Evolutionary conservation across 2,888 invertebrate species (phyloP), one percentile per base, ranked within the genome.

Genomic region (Lepidonotus clava): DNA sequence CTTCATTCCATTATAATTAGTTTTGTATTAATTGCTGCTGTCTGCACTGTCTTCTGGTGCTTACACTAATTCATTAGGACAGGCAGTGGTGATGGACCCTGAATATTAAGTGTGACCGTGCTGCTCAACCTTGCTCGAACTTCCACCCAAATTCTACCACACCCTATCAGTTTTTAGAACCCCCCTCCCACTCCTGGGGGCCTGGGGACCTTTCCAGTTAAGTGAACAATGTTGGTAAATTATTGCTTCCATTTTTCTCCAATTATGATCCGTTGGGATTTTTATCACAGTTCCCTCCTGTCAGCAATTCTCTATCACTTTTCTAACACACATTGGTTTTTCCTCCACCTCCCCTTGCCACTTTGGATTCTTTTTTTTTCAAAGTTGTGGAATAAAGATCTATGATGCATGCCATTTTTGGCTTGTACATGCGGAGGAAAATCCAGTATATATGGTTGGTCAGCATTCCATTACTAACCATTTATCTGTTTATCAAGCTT

Each of bases 151-250:
- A 61, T 28, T 61, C n/a, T 38, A 34, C 71, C 36, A 11, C 36
- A 2, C 38, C 71, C 38, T 36, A 14, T n/a, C n/a, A n/a, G n/a
- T 71, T 71, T 32, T 66, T 32, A 66, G n/a, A 61, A 11, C 24
- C 61, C 11, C n/a, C n/a, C n/a, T n/a, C n/a, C 71, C 36, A 34
- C 18, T 38, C 71, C 38, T 38, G 36, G 36, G 34, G 71, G 71
- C 14, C 21, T 14, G 36, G 36, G 36, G 21, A 32, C 61, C 21
- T 71, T 71, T 71, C 71, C 71, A 38, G 38, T 24, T 38, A 14
- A 34, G n/a, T 71, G 71, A 71, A 71, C 71, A 71, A 71, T 71
- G 71, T 71, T 71, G 34, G 71, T 71, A 71, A 71, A 71, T 71
- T 38, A 71, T 71, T 24, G 71, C 36, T 71, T 71, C 38, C 71